Percentiles rank a stretch among this genome's conserved stretches.
Evolutionary conservation across 2,797 vertebrate genomes (phyloP).

Genomic region (Lithobates pipiens): DNA sequence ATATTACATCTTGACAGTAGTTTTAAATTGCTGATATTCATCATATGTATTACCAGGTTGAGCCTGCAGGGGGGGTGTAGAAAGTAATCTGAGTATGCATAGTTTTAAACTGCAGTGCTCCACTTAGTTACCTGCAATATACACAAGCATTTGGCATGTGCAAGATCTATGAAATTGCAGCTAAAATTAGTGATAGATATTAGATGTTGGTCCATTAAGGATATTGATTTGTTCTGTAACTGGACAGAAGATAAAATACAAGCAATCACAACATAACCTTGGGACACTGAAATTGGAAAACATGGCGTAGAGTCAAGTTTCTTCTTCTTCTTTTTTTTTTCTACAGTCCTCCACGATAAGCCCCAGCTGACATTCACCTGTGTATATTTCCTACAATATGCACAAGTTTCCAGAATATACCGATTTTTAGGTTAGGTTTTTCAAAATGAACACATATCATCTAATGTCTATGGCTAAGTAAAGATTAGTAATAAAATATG

Average conservation of each 20-base stretch:
- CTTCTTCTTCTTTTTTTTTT: no score
- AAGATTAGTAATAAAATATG: neutral
- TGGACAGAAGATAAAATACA: neutral
- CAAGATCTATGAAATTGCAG: neutral
- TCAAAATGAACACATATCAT: neutral
- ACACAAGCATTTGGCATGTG: neutral
- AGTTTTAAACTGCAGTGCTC: constrained; percentile 14
- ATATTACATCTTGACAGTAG: neutral
- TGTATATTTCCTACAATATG: neutral
- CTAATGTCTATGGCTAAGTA: neutral
- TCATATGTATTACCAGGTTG: neutral
- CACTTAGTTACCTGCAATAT: neutral
- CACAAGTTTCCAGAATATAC: neutral
- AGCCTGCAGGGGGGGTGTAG: constrained; percentile 9
- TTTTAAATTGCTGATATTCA: neutral
- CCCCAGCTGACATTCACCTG: no score
- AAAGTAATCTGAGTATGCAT: constrained; percentile 24
- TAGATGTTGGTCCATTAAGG: neutral
- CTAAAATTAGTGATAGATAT: neutral
- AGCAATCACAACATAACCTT: no score
- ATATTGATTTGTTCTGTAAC: neutral
- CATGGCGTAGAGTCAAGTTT: no score
- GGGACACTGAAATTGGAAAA: no score
- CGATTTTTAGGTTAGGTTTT: neutral
- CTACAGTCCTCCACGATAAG: neutral